Base-by-base conservation (phyloP, 2,888 invertebrate species). In the Loripinus fragilis region DNA sequence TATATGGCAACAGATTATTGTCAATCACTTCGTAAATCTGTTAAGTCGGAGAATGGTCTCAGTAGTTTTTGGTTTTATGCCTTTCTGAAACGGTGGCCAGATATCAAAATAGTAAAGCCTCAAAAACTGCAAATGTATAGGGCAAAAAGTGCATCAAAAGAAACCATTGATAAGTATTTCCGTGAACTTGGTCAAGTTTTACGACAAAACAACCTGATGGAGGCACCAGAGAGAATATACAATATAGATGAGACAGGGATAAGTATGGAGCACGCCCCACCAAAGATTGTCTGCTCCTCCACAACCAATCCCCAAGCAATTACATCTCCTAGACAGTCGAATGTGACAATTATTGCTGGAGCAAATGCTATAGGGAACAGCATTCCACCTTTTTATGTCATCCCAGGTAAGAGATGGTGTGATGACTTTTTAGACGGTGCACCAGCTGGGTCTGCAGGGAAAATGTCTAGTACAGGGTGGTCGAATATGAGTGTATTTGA, bases 361-460 rank as follows among this genome's bases (percentile, higher is more conserved):
- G 71, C 45, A 10, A 81, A 71, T 81, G 76, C 78, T 30, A 64
- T 48, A 41, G 78, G 81, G 7, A 23, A 42, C 2, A 41, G 20
- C 25, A 38, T 81, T 45, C 76, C 76, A 17, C 81, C 78, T 23
- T 81, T 73, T 55, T 78, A 42, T 17, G 55, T 78, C 7, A 74
- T 78, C 8, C 71, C 71, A 28, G 78, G 74, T 2, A 74, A 66
- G 65, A 20, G 74, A 30, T 74, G 66, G 70, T 30, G 5, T 55
- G 67, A 71, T 41, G 65, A 69, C 23, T 28, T 72, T 0, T 41
- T 73, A 38, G 33, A 67, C 25, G 65, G 55, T 12, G 68, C 60
- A 15, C 42, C 52, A 2, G 70, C 74, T 52, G 76, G 73, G 33
- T 42, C 70, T 33, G 65, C 38, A 41, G 76, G 73, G 5, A 60